These are phyloP conservation scores for Stichodactyla helianthus DNA, from an alignment of 64 coral and sea anemone species.

Conservation along the genomic window DNA sequence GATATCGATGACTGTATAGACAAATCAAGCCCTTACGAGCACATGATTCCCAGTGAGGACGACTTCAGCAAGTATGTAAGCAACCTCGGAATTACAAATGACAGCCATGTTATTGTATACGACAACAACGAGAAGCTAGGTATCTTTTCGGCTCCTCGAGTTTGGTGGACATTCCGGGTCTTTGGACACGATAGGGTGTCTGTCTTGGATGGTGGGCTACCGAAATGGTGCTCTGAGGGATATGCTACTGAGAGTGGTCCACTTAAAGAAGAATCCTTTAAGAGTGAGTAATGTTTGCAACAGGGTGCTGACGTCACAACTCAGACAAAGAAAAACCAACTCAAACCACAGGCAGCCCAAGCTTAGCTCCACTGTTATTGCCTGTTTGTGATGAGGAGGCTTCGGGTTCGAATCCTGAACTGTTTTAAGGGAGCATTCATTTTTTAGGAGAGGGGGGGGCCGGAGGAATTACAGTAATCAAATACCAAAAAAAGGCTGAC, in stretches of 20 bases:
- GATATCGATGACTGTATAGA: constrained; percentile 68
- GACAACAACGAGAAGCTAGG: constrained; percentile 67
- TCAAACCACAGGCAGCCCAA: no score
- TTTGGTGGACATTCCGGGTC: constrained; percentile 83
- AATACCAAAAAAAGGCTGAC: no score
- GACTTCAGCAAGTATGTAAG: constrained; percentile 59
- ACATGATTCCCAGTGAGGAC: constrained; percentile 66
- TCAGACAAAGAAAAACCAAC: no score
- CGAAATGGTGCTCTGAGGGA: constrained; percentile 57
- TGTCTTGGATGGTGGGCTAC: constrained; percentile 75
- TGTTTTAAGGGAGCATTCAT: no score
- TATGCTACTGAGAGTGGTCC: constrained; percentile 59
- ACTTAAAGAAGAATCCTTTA: constrained; percentile 17
- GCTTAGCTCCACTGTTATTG: no score
- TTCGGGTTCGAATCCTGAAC: no score
- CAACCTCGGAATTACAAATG: constrained; percentile 72
- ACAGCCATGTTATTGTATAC: constrained; percentile 81
- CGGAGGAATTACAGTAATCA: no score
- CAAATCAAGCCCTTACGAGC: constrained; percentile 46
- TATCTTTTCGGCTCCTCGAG: constrained; percentile 72
- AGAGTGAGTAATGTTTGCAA: not conserved
- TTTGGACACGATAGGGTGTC: constrained; percentile 80
- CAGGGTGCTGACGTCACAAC: no score
- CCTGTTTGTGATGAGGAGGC: no score
- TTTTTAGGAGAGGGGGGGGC: no score